Base-by-base conservation (phyloP, 64 coral and sea anemone species). In the Stichodactyla helianthus region DNA sequence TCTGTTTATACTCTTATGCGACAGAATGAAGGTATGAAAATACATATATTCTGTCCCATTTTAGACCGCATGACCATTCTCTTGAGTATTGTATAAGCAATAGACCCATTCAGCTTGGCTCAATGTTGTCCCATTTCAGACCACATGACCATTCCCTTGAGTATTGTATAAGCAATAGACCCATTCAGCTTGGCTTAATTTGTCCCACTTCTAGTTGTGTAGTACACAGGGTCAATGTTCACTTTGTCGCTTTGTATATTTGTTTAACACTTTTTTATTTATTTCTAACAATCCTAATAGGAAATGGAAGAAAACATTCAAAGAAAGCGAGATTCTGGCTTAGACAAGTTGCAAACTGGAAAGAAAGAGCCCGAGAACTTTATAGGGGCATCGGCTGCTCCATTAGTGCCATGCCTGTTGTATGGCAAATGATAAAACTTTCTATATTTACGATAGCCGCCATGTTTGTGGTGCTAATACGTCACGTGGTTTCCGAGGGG, bases 351-450 rank as follows among this genome's bases (percentile, higher is more conserved):
- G 17, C 54, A 60, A 62, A 0, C 55, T 35, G 55, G 13, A 51
- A 86, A 60, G 61, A 25, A 58, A 82, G 76, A 86, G 52, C 52
- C 90, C 54, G 79, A 71, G 10, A 56, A 82, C 16, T 96, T 96
- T 17, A 90, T 96, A 18, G 90, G 94, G 58, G 94, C 94, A 85
- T 88, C 91, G 81, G 94, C 94, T 82, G 94, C 94, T 54, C 94
- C 94, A 4, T 31, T 96, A 51, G 94, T 96, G 74, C 94, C 94
- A 85, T 96, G 94, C 85, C 88, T 96, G 5, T 86, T 96, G 27
- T 96, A 96, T 71, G 94, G 59, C 12, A 93, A 82, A 87, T 96
- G 84, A 81, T 44, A 44, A 44, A 31, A 44, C 4, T 44, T 1
- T 44, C 35, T 44, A 44, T 44, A 44, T 44, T 44, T 3, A 44